phyloP scores from a whole-genome alignment of 2,888 invertebrate genomes.

The Netelia fuscicornis region DNA sequence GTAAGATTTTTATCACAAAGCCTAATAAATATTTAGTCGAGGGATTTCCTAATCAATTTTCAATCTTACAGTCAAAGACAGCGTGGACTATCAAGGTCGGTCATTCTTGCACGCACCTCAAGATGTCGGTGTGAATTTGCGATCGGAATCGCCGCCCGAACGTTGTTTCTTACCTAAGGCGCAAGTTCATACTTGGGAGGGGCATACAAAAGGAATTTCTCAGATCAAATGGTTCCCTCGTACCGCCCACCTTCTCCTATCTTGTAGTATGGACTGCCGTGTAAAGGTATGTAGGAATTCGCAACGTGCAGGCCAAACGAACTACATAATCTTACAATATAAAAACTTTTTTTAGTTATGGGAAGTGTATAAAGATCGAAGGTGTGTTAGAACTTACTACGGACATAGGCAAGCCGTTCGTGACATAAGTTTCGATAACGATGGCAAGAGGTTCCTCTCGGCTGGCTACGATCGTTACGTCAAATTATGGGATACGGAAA shows the following conservation, averaged over 20 bases:
- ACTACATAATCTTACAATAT: neutral
- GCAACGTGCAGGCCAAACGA: too few species aligned
- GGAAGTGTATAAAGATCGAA: slow-evolving; percentile 98
- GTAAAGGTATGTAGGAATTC: slow-evolving; percentile 89
- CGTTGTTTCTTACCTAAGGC: slow-evolving; percentile 98
- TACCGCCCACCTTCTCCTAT: slow-evolving; percentile 97
- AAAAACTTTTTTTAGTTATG: slow-evolving; percentile 89
- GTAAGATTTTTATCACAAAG: slow-evolving; percentile 69
- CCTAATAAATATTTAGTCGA: neutral
- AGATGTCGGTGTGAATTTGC: slow-evolving; percentile 95
- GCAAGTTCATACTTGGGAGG: slow-evolving; percentile 98
- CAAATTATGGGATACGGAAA: slow-evolving; percentile 99
- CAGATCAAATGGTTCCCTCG: slow-evolving; percentile 97
- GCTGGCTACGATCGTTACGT: slow-evolving; percentile 99
- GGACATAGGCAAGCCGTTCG: slow-evolving; percentile 99
- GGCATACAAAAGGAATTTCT: slow-evolving; percentile 98
- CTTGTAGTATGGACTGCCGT: slow-evolving; percentile 98
- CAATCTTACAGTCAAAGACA: slow-evolving; percentile 91
- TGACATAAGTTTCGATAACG: slow-evolving; percentile 98
- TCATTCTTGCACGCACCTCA: slow-evolving; percentile 97
- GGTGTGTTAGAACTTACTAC: slow-evolving; percentile 97
- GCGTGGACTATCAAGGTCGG: slow-evolving; percentile 98
- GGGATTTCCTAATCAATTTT: neutral
- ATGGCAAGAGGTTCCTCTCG: slow-evolving; percentile 96
- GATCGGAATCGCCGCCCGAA: slow-evolving; percentile 95